Evolutionary conservation across 2,113 vertebrate genomes (phyloP).

Genomic region (Embiotoca jacksoni): DNA sequence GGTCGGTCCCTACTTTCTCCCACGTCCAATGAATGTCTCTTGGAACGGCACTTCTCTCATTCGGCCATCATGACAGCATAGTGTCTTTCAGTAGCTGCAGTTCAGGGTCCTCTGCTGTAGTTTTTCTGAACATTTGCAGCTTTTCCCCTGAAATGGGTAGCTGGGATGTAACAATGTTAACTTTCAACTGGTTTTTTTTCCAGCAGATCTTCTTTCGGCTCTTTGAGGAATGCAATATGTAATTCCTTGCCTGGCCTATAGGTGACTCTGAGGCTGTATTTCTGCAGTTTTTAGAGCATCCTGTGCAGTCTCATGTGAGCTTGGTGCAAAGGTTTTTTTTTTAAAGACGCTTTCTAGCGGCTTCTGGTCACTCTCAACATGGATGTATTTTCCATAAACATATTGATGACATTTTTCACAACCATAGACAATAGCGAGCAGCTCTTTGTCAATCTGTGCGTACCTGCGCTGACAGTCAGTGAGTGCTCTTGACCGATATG

Average conservation of each 20-base stretch:
- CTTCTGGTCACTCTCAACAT: conserved; percentile 11
- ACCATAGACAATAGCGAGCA: background rate
- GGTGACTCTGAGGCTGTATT: background rate
- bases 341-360: background rate
- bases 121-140: background rate
- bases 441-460: conserved; percentile 2
- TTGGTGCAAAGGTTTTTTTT: background rate
- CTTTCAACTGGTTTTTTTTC: background rate
- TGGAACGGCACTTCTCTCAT: background rate
- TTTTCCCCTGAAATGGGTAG: background rate
- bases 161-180: background rate
- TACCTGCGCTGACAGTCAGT: background rate
- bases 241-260: background rate
- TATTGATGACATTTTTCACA: conserved; percentile 10
- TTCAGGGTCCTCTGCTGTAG: background rate
- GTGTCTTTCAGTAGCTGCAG: background rate
- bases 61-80: too few relatives aligned
- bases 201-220: background rate
- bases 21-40: background rate
- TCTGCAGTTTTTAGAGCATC: background rate
- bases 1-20: too few relatives aligned
- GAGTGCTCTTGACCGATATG: background rate
- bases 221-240: conserved; percentile 8
- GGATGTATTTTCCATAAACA: background rate
- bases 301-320: background rate